These are phyloP conservation scores for Salpingus planirostris DNA, from an alignment of 2,888 invertebrate genomes.

Conservation along the genomic window DNA sequence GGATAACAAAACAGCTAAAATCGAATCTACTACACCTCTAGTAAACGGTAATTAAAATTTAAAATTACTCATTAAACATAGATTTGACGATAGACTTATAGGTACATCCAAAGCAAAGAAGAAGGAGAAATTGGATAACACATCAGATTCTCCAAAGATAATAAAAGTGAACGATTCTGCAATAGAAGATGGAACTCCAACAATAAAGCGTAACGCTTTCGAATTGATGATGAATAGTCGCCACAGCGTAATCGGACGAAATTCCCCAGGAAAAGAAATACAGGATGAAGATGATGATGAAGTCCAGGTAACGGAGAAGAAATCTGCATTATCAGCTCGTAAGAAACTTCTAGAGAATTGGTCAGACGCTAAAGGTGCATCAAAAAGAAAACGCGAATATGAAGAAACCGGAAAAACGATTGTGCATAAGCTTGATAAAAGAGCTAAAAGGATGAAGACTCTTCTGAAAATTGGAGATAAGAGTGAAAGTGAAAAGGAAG, in stretches of 20 bases:
- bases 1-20: no score
- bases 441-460: constrained; percentile 50
- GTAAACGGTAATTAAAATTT: no score
- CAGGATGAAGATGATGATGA: no score
- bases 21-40: no score
- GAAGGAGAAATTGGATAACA: no score
- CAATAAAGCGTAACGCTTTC: no score
- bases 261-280: constrained; percentile 53
- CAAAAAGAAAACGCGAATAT: constrained; percentile 50
- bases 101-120: no score
- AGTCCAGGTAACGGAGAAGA: constrained; percentile 9
- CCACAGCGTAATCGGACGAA: constrained; percentile 53
- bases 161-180: no score
- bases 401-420: constrained; percentile 50
- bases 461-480: constrained; percentile 38
- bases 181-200: no score
- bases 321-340: not conserved
- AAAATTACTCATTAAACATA: no score
- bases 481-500: constrained; percentile 4
- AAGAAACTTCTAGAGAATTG: constrained; percentile 55
- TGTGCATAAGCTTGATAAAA: constrained; percentile 49
- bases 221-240: constrained; percentile 59
- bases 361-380: constrained; percentile 54
- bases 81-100: no score
- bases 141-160: no score